A percentile compares a stretch with the other conserved stretches of the same genome.
Evolutionary conservation across 2,888 invertebrate genomes (phyloP).

Genomic region (Amphipoea lucens): DNA sequence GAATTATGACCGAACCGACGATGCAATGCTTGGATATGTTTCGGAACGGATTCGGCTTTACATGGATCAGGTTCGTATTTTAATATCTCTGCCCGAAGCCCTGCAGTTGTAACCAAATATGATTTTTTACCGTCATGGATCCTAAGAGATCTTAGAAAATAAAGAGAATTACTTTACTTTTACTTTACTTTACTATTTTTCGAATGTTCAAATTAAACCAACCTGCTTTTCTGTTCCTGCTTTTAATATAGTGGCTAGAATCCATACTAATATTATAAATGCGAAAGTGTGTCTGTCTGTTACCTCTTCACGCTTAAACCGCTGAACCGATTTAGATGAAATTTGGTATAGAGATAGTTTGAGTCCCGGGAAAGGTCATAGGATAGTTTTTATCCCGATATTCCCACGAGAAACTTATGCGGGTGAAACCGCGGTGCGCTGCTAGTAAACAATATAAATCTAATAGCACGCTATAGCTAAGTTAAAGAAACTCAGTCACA

Average conservation of each 20-base stretch:
- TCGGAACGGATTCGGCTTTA: background rate
- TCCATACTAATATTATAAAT: too few species aligned
- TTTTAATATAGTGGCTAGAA: background rate
- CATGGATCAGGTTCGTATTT: constrained; percentile 2
- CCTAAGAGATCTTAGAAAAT: background rate
- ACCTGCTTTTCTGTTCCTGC: background rate
- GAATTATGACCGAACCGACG: background rate
- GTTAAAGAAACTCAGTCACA: background rate
- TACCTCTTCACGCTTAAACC: too few species aligned
- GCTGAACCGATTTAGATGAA: too few species aligned
- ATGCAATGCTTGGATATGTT: background rate
- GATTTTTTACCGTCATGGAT: background rate
- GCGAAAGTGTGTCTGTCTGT: too few species aligned
- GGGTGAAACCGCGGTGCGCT: too few species aligned
- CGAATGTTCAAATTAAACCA: background rate
- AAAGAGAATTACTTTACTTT: too few species aligned
- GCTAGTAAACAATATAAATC: background rate
- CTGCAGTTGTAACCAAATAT: background rate
- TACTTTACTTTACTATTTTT: too few species aligned
- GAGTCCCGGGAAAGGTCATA: too few species aligned
- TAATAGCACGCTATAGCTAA: background rate
- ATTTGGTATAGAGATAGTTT: too few species aligned
- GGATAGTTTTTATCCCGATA: too few species aligned
- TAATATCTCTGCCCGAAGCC: background rate
- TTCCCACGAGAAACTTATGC: too few species aligned